Conservation (phyloP, 2,888 invertebrate genomes). For the Athrips mouffetella region DNA sequence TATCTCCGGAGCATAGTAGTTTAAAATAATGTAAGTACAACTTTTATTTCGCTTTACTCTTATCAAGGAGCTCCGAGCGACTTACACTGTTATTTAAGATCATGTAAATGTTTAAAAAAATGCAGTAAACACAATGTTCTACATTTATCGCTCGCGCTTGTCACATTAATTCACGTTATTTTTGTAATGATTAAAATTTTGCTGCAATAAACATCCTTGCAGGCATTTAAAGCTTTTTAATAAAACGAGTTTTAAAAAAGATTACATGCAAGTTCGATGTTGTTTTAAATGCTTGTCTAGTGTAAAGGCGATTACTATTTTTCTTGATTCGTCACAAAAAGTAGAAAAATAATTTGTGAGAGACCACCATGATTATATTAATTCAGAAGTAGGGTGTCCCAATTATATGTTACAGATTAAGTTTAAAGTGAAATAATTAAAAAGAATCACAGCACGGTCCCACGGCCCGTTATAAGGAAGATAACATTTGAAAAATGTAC, state of each 20-base stretch:
- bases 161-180: conserved; percentile 23
- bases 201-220: conserved; percentile 6
- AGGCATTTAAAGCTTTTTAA: not conserved
- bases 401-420: conserved; percentile 10
- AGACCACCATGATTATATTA: conserved; percentile 2
- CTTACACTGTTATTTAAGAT: conserved; percentile 11
- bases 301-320: not conserved
- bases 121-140: conserved; percentile 29
- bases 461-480: conserved; percentile 39
- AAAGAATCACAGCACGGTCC: conserved; percentile 37
- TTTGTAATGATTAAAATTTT: conserved; percentile 15
- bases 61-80: conserved; percentile 23
- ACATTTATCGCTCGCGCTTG: conserved; percentile 24
- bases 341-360: not conserved
- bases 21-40: conserved; percentile 39
- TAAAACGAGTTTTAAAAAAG: conserved; percentile 5
- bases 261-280: conserved; percentile 7
- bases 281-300: conserved; percentile 9
- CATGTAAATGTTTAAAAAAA: conserved; percentile 9
- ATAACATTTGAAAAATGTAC: conserved; percentile 37
- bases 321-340: not conserved
- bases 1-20: conserved; percentile 41
- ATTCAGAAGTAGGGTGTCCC: not conserved
- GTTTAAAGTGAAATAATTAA: conserved; percentile 33
- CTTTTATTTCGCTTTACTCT: conserved; percentile 34